Base-by-base conservation (phyloP, 1,140 invertebrate species). In the Acyrthosiphon pisum region DNA sequence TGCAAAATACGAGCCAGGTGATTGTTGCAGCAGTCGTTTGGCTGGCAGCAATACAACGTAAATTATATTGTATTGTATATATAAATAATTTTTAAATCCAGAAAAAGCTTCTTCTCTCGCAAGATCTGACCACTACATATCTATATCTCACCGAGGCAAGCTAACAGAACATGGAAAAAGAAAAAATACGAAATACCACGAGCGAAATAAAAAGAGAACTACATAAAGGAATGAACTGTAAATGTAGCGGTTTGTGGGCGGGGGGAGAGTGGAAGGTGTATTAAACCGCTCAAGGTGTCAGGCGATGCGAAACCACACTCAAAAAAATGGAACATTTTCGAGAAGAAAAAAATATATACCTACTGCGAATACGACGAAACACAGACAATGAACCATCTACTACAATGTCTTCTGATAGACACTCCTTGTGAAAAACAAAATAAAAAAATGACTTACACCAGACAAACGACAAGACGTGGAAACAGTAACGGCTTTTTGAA, bases 291-390 rank as follows among this genome's bases (percentile, higher is more conserved):
- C 26, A 56, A 90, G 48, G 48, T 56, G 50, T 56, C 14, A 37
- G 88, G 56, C 88, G 50, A 56, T 56, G 88, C 9, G 37, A 90
- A 89, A 90, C 35, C 14, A 56, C 50, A 90, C 88, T 56, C 37
- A 30, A 90, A 22, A 22, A 56, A 56, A 90, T 90, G 22, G 22
- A 90, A 56, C 88, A 30, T 90, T 41, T 41, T 41, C 18, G 35
- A 23, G n/a, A 90, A 53, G 88, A 90, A 90, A 50, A 90, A 50
- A 53, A 46, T 11, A 53, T 23, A 50, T 30, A 90, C 4, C 22
- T 41, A 90, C 35, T 90, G 1, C 22, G 50, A 53, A 53, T 88
- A n/a, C 18, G 86, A 30, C n/a, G 44, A 50, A 88, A 50, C 18
- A 22, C 44, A 88, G 86, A 48, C 14, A 88, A 88, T 88, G 2